Conservation (phyloP, 2,888 invertebrate genomes). For the Leptopterna dolabrata region DNA sequence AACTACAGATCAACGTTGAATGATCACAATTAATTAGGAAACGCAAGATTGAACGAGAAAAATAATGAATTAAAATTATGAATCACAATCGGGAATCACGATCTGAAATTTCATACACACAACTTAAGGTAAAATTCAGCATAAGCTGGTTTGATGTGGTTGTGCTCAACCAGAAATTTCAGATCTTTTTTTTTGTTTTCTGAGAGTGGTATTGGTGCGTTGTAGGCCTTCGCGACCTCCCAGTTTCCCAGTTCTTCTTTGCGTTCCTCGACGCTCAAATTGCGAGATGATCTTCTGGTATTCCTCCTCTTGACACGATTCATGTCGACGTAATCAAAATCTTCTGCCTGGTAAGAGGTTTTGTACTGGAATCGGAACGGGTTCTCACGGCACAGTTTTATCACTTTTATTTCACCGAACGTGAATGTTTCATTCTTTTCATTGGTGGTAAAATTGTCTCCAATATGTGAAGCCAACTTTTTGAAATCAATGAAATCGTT, state of each 20-base stretch:
- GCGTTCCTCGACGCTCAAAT: constrained; percentile 10
- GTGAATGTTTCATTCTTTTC: background rate
- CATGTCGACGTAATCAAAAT: constrained; percentile 23
- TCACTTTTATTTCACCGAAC: background rate
- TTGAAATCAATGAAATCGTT: constrained; percentile 30
- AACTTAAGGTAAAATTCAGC: constrained; percentile 15
- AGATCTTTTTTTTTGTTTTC: constrained; percentile 41
- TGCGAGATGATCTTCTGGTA: background rate
- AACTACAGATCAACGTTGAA: no score
- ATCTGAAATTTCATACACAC: background rate
- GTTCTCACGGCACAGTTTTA: constrained; percentile 29
- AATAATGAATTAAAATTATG: no score
- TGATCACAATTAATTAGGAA: no score
- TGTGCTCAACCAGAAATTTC: constrained; percentile 16
- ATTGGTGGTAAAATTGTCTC: background rate
- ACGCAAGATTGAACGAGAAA: no score
- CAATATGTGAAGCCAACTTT: background rate
- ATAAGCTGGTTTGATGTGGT: constrained; percentile 34
- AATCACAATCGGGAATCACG: no score
- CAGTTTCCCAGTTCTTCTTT: background rate
- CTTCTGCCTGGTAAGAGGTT: background rate
- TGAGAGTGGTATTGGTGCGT: background rate
- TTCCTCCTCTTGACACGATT: background rate
- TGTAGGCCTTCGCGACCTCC: constrained; percentile 1
- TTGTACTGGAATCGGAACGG: constrained; percentile 17